Conservation (phyloP, 37 sponge, comb jelly and placozoan species). For the Trichoplax adhaerens region DNA sequence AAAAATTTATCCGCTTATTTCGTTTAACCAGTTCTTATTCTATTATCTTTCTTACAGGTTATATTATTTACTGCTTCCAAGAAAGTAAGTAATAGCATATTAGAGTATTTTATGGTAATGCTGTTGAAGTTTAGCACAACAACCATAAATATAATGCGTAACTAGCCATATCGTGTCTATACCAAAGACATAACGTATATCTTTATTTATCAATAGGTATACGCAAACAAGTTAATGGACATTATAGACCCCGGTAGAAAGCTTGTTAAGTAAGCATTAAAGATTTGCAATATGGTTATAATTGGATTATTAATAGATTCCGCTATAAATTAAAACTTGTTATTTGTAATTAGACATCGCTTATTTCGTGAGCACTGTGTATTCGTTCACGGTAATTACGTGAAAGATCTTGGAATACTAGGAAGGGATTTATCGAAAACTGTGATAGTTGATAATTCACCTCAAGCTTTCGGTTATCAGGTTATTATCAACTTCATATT, state of each 20-base stretch:
- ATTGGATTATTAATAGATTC: background rate
- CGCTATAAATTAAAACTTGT: too few species aligned
- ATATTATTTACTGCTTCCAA: too few species aligned
- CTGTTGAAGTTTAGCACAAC: too few species aligned
- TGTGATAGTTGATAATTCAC: constrained; percentile 88
- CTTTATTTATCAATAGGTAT: background rate
- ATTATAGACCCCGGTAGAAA: constrained; percentile 59
- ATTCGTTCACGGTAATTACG: constrained; percentile 53
- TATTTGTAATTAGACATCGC: constrained; percentile 26
- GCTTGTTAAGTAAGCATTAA: constrained; percentile 32
- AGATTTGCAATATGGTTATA: background rate
- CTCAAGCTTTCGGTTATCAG: constrained; percentile 95
- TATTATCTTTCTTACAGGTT: background rate
- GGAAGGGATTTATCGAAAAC: constrained; percentile 85
- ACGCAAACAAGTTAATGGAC: constrained; percentile 56
- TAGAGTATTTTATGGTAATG: too few species aligned
- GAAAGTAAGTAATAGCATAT: too few species aligned
- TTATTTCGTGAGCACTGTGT: constrained; percentile 93
- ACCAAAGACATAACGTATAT: background rate
- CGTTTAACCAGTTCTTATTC: background rate
- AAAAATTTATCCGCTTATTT: constrained; percentile 51
- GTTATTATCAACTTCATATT: constrained; percentile 12
- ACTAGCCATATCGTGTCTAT: background rate
- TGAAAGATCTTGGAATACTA: constrained; percentile 80
- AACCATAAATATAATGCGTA: too few species aligned